Percentiles rank a stretch among this genome's conserved stretches.
Conservation (phyloP, 2,797 vertebrate species). For the Neomorphus geoffroyi region DNA sequence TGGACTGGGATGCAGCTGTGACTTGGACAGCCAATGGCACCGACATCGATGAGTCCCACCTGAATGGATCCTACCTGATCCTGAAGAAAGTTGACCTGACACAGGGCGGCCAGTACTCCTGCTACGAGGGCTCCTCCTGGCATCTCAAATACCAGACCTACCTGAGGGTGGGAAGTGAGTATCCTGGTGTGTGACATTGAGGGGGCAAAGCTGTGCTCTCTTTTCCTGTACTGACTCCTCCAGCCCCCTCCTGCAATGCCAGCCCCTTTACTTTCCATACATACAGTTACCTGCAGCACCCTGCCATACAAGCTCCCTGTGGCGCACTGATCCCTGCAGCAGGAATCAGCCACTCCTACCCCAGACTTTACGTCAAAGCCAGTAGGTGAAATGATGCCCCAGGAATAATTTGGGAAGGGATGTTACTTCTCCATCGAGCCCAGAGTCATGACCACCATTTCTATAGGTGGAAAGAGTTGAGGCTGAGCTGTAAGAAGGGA, state of each 20-base stretch:
- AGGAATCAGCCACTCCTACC: not conserved
- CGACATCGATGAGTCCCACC: conserved; percentile 82
- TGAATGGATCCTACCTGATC: conserved; percentile 86
- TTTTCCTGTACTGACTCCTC: not conserved
- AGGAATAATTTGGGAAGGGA: not conserved
- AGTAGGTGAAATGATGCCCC: not conserved
- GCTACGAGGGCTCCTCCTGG: conserved; percentile 92
- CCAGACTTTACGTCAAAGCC: not conserved
- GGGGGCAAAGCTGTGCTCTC: not conserved
- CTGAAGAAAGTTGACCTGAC: conserved; percentile 85
- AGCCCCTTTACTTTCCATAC: fast-evolving
- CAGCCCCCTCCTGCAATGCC: fast-evolving
- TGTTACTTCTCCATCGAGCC: not conserved
- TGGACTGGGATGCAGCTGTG: conserved; percentile 85
- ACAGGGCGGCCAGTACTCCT: conserved; percentile 91
- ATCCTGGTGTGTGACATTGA: not conserved
- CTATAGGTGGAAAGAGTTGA: not conserved
- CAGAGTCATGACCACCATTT: not conserved
- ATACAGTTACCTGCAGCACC: fast-evolving
- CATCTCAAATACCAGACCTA: conserved; percentile 89
- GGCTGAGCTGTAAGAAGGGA: not conserved
- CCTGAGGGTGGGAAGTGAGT: conserved; percentile 93
- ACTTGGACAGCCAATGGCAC: conserved; percentile 96
- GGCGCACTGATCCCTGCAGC: not conserved
- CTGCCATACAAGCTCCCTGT: fast-evolving